Base-by-base conservation (phyloP, 2,113 vertebrate genomes). In the Siniperca knerii region DNA sequence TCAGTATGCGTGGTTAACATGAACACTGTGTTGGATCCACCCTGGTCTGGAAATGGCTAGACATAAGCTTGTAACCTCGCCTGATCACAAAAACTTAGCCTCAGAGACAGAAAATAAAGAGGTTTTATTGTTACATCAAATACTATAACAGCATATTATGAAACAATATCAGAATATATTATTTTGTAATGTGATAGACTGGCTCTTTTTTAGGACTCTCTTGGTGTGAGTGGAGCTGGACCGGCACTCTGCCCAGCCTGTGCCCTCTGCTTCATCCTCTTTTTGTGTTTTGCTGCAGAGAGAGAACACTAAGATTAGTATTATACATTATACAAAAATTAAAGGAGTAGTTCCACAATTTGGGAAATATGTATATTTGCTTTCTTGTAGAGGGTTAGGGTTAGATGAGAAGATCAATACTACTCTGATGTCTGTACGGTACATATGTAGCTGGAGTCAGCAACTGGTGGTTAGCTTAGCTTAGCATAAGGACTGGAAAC, bases 271-370 rank as follows among this genome's bases (percentile, higher is more conserved):
- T 12, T 83, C 84, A 35, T 85, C 83, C 94, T 91, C n/a, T 79
- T 73, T 65, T 61, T 84, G 55, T 81, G 83, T 75, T 86, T 84
- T n/a, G 4, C 95, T 95, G 89, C 44, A 84, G 66, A 83, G 8
- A 77, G 4, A 75, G 18, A 23, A 52, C 18, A 75, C 37, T 48
- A 40, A 29, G 2, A 67, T 57, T 0, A 48, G 42, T 42, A 9
- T 4, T 20, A 50, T 65, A 35, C 12, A 15, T 46, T 46, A 12
- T 46, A 6, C 37, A 75, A 42, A 48, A 16, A 68, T 50, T 4
- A 11, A 29, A 5, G 23, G 13, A 33, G 42, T 9, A 16, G 2
- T 44, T 44, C 20, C n/a, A 21, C 6, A 46, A 8, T 18, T 8
- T 33, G 4, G 35, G 21, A 20, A 66, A 66, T 33, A 23, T 66